Evolutionary conservation across 2,113 vertebrate genomes (phyloP), one percentile per base, ranked within the genome.

Genomic region (Furnarius figulus): DNA sequence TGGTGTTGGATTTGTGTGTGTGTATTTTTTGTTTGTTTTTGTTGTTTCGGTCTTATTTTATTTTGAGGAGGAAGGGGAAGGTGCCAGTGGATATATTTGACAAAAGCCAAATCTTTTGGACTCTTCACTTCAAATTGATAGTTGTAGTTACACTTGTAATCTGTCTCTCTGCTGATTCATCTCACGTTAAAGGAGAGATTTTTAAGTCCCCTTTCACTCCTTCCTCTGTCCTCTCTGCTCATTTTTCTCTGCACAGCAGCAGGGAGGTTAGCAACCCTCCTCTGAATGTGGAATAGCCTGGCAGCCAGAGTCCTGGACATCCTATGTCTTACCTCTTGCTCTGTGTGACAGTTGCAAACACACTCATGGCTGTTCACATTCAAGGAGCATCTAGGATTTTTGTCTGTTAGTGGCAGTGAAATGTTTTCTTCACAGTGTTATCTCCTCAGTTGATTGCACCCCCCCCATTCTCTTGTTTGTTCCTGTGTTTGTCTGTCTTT

Each of bases 121-220:
- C 33, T 81, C 74, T 88, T 83, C 25, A 8, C 59, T 85, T 93
- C 9, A 46, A 91, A 80, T 61, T 88, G 35, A 25, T 87, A 63
- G 61, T 63, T 65, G 30, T 27, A 46, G 79, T 89, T 91, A 55
- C 27, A 24, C 31, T 88, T 93, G 78, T 92, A 58, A 73, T 70
- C 79, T 30, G 22, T 49, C 33, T 80, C 72, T 76, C 62, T 96
- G 87, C 90, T 96, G 94, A 81, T 93, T 96, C 93, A 90, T 94
- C 91, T 95, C 23, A 40, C 7, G 2, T 89, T 82, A 89, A 92
- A 33, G 31, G 66, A 89, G 89, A 89, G 84, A 87, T 85, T 95
- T 95, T 81, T 59, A 94, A 81, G 84, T 74, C 53, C 39, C 65
- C 77, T 56, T 92, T 87, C 35, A 10, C 65, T 75, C 67, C 62